phyloP scores from a whole-genome alignment of 1,140 invertebrate genomes.

The Diploscapter pachys region DNA sequence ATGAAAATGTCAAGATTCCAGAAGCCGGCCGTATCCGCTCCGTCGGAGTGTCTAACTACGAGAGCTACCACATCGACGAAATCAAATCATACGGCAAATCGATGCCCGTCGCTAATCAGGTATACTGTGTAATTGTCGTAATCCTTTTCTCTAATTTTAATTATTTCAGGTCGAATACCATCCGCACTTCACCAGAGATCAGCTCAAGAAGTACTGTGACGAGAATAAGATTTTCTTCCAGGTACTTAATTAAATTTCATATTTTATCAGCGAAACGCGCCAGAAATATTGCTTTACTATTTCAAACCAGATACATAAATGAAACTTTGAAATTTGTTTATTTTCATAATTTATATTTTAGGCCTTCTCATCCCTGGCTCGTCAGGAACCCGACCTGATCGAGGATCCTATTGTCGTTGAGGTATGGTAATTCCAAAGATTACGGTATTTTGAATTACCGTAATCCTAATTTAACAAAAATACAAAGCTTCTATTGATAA shows the following conservation, averaged over 20 bases:
- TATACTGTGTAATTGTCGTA: neutral
- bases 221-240: conserved; percentile 61
- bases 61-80: conserved; percentile 70
- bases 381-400: conserved; percentile 45
- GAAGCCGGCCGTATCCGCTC: conserved; percentile 65
- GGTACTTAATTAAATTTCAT: conserved; percentile 45
- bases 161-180: conserved; percentile 58
- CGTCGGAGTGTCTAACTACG: conserved; percentile 82
- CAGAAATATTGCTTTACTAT: no score
- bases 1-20: neutral
- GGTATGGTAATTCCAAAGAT: no score
- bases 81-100: conserved; percentile 66
- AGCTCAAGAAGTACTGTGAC: conserved; percentile 59
- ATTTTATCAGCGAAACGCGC: neutral
- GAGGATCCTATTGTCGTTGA: conserved; percentile 41
- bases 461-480: no score
- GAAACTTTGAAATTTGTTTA: no score
- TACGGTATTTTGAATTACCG: no score
- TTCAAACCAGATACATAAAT: no score
- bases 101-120: conserved; percentile 69
- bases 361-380: conserved; percentile 50
- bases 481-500: no score
- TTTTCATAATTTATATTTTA: conserved; percentile 6
- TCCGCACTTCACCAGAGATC: conserved; percentile 60
- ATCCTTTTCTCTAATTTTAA: neutral